Percentiles rank a stretch among this genome's conserved stretches.
phyloP scores from a whole-genome alignment of 1,140 invertebrate species.

The Hylyphantes graminicola region DNA sequence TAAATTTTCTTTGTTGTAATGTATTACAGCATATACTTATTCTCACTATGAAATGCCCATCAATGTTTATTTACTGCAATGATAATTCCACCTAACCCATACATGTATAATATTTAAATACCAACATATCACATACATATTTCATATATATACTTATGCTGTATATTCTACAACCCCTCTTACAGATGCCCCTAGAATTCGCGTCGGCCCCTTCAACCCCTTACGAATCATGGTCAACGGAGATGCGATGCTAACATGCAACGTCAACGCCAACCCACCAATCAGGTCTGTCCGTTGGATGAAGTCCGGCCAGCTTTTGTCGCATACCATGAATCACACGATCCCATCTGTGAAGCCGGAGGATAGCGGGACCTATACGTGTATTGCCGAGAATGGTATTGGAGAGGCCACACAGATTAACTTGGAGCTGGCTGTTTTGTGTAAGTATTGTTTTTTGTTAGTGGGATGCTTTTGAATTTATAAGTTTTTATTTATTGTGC shows the following conservation, averaged over 20 bases:
- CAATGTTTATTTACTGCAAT: too few relatives aligned
- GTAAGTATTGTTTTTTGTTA: slow-evolving; percentile 52
- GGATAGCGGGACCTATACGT: slow-evolving; percentile 86
- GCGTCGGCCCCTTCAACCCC: slow-evolving; percentile 89
- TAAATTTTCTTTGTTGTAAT: too few relatives aligned
- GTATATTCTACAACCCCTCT: slow-evolving; percentile 7
- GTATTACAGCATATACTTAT: too few relatives aligned
- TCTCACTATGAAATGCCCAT: too few relatives aligned
- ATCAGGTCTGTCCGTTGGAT: slow-evolving; percentile 85
- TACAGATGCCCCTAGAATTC: slow-evolving; percentile 87
- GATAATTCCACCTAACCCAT: too few relatives aligned
- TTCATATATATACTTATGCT: too few relatives aligned
- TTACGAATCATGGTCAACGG: slow-evolving; percentile 84
- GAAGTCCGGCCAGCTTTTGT: slow-evolving; percentile 77
- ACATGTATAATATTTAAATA: too few relatives aligned
- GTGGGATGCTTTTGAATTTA: too few relatives aligned
- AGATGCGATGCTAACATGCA: slow-evolving; percentile 82
- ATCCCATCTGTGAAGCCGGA: slow-evolving; percentile 67
- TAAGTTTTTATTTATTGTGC: too few relatives aligned
- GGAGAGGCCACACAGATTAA: slow-evolving; percentile 67
- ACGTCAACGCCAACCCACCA: slow-evolving; percentile 88
- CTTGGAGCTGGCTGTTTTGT: slow-evolving; percentile 66
- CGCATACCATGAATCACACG: slow-evolving; percentile 63
- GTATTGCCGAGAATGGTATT: slow-evolving; percentile 83
- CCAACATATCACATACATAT: too few relatives aligned